Evolutionary conservation across 2,797 vertebrate genomes (phyloP), one percentile per base, ranked within the genome.

Genomic region (Lates japonicus): DNA sequence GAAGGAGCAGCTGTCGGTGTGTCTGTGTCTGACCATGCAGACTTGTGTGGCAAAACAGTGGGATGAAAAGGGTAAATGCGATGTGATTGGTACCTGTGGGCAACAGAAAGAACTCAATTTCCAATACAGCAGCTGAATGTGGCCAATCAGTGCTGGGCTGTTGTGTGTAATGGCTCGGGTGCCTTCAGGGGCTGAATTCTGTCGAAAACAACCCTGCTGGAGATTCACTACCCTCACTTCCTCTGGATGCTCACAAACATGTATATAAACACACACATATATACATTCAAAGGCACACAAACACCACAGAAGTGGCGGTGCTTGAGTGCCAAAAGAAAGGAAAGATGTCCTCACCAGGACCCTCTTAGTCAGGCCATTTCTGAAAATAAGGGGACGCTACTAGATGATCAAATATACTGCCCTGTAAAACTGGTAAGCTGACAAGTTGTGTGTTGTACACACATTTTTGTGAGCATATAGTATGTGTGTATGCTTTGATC

Each of bases 51-150:
- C 60, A 80, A 78, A 91, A 89, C 81, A 89, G 81, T 69, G 37
- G 78, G 81, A 92, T 90, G 88, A 91, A 92, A 91, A 92, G 87
- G 83, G 88, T 90, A 91, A 93, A 90, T 88, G 90, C 46, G 67
- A 89, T 79, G 88, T 93, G 94, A 95, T 95, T 95, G 91, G 85
- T 95, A 95, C 95, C 94, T 95, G 94, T 94, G 85, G 89, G 93
- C 88, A 64, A 91, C 82, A 88, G 87, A 93, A 91, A 89, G 82
- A 93, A 94, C 93, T 94, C 90, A 90, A 93, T 95, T 95, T 95
- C 90, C 89, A 93, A 92, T 94, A 93, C 85, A 91, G 92, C 88
- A 78, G 90, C 93, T 94, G 93, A 95, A 94, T 92, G 86, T 70
- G 90, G 90, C 94, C 93, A 95, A 95, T 96, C 95, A 94, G 90